Percentiles rank a stretch among this genome's conserved stretches.
Evolutionary conservation across 2,888 invertebrate genomes (phyloP).

Genomic region (Hirudinaria manillensis): DNA sequence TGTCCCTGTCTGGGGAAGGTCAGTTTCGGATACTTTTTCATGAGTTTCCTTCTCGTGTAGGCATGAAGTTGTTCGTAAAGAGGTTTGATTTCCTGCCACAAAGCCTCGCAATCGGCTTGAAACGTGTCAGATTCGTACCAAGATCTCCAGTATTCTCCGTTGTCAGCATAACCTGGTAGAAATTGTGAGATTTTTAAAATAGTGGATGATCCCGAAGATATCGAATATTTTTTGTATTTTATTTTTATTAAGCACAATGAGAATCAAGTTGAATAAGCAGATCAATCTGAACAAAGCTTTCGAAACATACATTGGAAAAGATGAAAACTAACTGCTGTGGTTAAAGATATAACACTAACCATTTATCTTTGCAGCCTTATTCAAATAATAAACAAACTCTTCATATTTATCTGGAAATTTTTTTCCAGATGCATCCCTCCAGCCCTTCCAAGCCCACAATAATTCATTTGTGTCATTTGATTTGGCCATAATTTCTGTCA

Average conservation of each 20-base stretch:
- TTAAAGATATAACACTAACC: slow-evolving; percentile 57
- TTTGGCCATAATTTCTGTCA: slow-evolving; percentile 44
- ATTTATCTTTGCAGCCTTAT: slow-evolving; percentile 67
- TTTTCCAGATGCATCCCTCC: slow-evolving; percentile 73
- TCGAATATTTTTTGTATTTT: too few relatives aligned
- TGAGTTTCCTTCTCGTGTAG: slow-evolving; percentile 48
- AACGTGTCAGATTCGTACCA: slow-evolving; percentile 73
- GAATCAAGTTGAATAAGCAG: neutral
- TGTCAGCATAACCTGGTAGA: slow-evolving; percentile 67
- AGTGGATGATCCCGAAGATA: neutral
- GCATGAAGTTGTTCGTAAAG: slow-evolving; percentile 52
- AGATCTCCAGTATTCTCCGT: slow-evolving; percentile 81
- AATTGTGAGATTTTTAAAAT: neutral
- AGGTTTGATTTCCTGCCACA: slow-evolving; percentile 48
- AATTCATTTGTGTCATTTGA: slow-evolving; percentile 66
- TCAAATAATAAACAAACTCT: slow-evolving; percentile 68
- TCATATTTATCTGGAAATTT: slow-evolving; percentile 67
- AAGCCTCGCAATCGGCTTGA: slow-evolving; percentile 41
- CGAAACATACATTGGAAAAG: neutral
- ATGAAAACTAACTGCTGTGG: neutral
- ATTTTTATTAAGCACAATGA: neutral
- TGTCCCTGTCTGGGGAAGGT: slow-evolving; percentile 63
- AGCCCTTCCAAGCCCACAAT: slow-evolving; percentile 72
- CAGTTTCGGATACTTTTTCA: slow-evolving; percentile 41
- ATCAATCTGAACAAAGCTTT: too few relatives aligned